Conservation (phyloP, 2,113 vertebrate species). For the Morone saxatilis region DNA sequence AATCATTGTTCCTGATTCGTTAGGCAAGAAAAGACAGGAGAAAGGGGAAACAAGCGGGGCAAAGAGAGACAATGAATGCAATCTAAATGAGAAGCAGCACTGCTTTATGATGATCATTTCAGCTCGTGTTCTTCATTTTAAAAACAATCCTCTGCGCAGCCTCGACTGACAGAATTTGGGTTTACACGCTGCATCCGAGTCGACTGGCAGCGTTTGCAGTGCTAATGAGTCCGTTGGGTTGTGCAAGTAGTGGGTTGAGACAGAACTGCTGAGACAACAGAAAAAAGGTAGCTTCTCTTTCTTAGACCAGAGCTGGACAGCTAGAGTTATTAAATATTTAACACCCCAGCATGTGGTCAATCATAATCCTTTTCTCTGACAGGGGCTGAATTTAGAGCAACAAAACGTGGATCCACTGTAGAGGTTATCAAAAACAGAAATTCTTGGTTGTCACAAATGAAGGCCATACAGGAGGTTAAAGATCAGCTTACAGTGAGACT, state of each 20-base stretch:
- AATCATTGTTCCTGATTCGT: conserved; percentile 30
- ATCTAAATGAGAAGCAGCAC: background rate
- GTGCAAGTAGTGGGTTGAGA: conserved; percentile 21
- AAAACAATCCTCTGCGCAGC: conserved; percentile 9
- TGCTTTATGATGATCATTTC: background rate
- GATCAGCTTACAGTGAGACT: conserved; percentile 5
- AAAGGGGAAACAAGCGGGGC: background rate
- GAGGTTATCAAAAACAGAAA: background rate
- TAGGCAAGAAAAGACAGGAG: background rate
- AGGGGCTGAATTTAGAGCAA: conserved; percentile 3
- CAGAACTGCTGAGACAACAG: conserved; percentile 58
- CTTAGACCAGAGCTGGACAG: conserved; percentile 41
- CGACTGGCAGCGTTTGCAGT: background rate
- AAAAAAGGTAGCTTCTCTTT: conserved; percentile 18
- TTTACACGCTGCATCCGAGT: conserved; percentile 15
- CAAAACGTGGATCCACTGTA: background rate
- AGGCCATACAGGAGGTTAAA: conserved; percentile 1
- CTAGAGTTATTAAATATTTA: conserved; percentile 61
- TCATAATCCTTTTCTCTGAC: conserved; percentile 39
- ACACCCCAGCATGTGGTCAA: conserved; percentile 46
- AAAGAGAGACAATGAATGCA: background rate
- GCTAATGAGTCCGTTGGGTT: conserved; percentile 47
- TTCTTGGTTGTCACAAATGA: conserved; percentile 16
- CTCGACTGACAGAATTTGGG: conserved; percentile 4
- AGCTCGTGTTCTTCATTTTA: conserved; percentile 1